Percentiles rank a stretch among this genome's conserved stretches.
These are phyloP conservation scores for Eufriesea mexicana DNA, from an alignment of 1,140 invertebrate species.

Conservation along the genomic window DNA sequence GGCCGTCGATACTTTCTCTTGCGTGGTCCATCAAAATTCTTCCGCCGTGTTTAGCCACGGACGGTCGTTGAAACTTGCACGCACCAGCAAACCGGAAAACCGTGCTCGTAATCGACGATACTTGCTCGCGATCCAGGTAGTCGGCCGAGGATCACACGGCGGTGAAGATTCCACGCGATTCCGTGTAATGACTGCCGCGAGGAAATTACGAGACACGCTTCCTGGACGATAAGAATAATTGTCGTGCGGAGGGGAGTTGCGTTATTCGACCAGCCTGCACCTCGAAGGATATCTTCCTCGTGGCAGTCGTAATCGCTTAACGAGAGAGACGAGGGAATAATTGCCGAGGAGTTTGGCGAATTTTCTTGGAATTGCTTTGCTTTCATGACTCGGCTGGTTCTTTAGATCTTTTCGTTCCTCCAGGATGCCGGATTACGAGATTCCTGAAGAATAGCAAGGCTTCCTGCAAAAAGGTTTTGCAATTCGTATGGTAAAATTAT, in stretches of 20 bases:
- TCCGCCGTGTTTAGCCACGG: neutral
- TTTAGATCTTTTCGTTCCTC: too few relatives aligned
- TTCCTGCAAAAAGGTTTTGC: too few relatives aligned
- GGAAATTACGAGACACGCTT: constrained; percentile 19
- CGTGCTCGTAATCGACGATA: constrained; percentile 17
- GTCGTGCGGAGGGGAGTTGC: neutral
- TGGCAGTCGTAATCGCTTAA: neutral
- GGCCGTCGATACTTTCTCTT: constrained; percentile 24
- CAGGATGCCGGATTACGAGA: too few relatives aligned
- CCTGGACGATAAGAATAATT: constrained; percentile 11
- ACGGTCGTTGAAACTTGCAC: constrained; percentile 7
- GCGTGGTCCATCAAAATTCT: constrained; percentile 48
- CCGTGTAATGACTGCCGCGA: constrained; percentile 7
- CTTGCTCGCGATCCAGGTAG: neutral
- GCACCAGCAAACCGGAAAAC: constrained; percentile 46
- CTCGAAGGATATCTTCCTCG: neutral
- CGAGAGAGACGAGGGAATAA: neutral
- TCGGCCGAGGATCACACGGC: neutral
- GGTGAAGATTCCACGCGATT: constrained; percentile 8
- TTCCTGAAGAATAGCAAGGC: too few relatives aligned
- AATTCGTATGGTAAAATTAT: too few relatives aligned
- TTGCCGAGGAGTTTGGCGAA: neutral
- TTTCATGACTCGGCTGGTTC: too few relatives aligned
- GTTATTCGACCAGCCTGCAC: neutral
- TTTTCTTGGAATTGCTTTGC: neutral